phyloP scores from a whole-genome alignment of 2,888 invertebrate genomes.

The Octodonta nipae region DNA sequence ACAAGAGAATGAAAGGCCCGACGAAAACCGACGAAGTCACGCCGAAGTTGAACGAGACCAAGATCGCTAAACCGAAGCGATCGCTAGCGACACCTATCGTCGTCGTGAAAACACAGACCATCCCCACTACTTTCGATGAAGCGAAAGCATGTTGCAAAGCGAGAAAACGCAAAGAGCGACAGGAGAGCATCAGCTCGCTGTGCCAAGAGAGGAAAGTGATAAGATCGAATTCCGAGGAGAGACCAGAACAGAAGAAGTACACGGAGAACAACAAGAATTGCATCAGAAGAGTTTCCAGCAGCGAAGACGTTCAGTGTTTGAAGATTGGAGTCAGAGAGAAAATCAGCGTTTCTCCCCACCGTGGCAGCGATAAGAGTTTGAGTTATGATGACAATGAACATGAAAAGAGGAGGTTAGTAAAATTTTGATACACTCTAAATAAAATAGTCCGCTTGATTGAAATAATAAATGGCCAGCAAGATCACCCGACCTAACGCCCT shows the following conservation, averaged over 20 bases:
- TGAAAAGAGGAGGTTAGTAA: conserved; percentile 40
- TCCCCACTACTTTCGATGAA: conserved; percentile 28
- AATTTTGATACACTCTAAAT: too few relatives aligned
- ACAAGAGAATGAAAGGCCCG: conserved; percentile 23
- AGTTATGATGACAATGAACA: conserved; percentile 47
- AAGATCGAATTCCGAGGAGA: conserved; percentile 48
- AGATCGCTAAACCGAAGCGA: conserved; percentile 18
- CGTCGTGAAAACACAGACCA: conserved; percentile 11
- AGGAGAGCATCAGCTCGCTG: conserved; percentile 44
- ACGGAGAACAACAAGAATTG: conserved; percentile 26
- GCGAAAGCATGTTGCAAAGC: conserved; percentile 34
- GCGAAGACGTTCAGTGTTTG: conserved; percentile 45
- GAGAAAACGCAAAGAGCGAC: conserved; percentile 49
- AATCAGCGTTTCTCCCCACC: conserved; percentile 25
- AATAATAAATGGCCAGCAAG: too few relatives aligned
- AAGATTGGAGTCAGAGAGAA: conserved; percentile 19
- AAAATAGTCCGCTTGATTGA: too few relatives aligned
- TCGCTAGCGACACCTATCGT: conserved; percentile 11
- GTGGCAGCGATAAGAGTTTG: conserved; percentile 23
- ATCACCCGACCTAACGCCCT: too few relatives aligned
- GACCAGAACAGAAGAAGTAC: conserved; percentile 31
- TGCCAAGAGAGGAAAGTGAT: conserved; percentile 47
- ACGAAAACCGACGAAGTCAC: conserved; percentile 19
- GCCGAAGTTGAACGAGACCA: conserved; percentile 18
- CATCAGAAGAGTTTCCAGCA: conserved; percentile 49